Evolutionary conservation across 2,888 invertebrate genomes (phyloP).

Genomic region (Imbricaverruca yamaguchii): DNA sequence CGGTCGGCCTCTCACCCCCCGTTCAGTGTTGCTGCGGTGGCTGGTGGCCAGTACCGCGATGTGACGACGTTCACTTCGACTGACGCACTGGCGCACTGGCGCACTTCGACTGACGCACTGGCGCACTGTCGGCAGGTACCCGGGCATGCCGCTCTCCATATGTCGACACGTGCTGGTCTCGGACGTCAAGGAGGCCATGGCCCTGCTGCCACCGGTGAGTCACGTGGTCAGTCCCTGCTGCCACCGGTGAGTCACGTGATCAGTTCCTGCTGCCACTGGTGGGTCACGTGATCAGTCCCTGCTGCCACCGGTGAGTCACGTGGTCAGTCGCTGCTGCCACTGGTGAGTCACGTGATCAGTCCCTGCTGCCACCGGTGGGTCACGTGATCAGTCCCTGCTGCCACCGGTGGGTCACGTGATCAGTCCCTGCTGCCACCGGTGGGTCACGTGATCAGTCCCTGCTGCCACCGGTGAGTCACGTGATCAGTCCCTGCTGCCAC

Average conservation of each 20-base stretch:
- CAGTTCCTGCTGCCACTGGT: slow-evolving; percentile 48
- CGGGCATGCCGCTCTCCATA: slow-evolving; percentile 57
- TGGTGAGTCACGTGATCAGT: slow-evolving; percentile 42
- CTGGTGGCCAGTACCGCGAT: too few relatives aligned
- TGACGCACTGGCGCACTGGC: too few relatives aligned
- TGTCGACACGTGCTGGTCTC: slow-evolving; percentile 62
- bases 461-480: slow-evolving; percentile 48
- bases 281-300: slow-evolving; percentile 33
- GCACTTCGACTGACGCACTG: too few relatives aligned
- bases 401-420: slow-evolving; percentile 47
- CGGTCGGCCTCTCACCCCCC: too few relatives aligned
- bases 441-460: slow-evolving; percentile 39
- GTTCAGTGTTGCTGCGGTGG: too few relatives aligned
- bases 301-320: background rate
- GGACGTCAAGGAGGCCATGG: slow-evolving; percentile 58
- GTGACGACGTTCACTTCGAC: too few relatives aligned
- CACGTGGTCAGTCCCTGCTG: background rate
- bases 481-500: background rate
- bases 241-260: background rate
- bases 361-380: background rate
- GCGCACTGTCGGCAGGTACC: slow-evolving; percentile 45
- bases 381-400: slow-evolving; percentile 42
- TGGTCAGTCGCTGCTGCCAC: slow-evolving; percentile 47
- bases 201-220: slow-evolving; percentile 51
- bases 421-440: background rate